Evolutionary conservation across 1,140 invertebrate genomes (phyloP).

Genomic region (Bombyx mori): DNA sequence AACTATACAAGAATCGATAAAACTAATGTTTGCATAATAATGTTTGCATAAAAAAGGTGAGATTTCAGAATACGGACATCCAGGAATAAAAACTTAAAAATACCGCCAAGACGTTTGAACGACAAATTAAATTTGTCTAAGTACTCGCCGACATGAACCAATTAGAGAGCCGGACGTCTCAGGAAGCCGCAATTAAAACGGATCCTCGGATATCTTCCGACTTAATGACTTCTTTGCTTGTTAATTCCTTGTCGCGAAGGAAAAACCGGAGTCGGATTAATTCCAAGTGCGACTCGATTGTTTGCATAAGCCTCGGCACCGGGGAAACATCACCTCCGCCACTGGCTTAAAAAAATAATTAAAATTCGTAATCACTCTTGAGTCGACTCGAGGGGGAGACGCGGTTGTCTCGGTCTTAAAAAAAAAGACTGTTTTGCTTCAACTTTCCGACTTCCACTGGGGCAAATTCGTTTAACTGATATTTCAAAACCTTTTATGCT

Average conservation of each 20-base stretch:
- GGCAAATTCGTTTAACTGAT: constrained; percentile 24
- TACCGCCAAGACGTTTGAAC: constrained; percentile 25
- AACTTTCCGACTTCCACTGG: constrained; percentile 3
- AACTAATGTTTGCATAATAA: constrained; percentile 5
- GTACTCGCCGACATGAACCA: constrained; percentile 57
- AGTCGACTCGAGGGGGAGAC: constrained; percentile 44
- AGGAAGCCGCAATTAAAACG: constrained; percentile 67
- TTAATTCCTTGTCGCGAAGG: constrained; percentile 69
- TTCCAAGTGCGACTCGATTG: constrained; percentile 69
- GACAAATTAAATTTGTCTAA: constrained; percentile 51
- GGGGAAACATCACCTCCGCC: constrained; percentile 68
- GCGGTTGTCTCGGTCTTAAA: constrained; percentile 30
- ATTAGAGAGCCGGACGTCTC: constrained; percentile 59
- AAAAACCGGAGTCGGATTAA: constrained; percentile 66
- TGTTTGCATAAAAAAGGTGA: constrained; percentile 22
- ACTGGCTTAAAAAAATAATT: constrained; percentile 72
- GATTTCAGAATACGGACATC: too few species aligned
- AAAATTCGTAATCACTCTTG: constrained; percentile 71
- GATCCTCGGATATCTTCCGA: constrained; percentile 67
- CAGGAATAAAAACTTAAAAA: constrained; percentile 17
- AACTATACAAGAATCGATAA: constrained; percentile 5
- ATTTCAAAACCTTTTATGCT: constrained; percentile 32
- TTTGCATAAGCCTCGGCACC: constrained; percentile 64
- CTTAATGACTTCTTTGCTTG: constrained; percentile 70
- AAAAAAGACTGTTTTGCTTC: constrained; percentile 1